These are phyloP conservation scores for Tachina lurida DNA, from an alignment of 2,888 invertebrate genomes.

Conservation along the genomic window DNA sequence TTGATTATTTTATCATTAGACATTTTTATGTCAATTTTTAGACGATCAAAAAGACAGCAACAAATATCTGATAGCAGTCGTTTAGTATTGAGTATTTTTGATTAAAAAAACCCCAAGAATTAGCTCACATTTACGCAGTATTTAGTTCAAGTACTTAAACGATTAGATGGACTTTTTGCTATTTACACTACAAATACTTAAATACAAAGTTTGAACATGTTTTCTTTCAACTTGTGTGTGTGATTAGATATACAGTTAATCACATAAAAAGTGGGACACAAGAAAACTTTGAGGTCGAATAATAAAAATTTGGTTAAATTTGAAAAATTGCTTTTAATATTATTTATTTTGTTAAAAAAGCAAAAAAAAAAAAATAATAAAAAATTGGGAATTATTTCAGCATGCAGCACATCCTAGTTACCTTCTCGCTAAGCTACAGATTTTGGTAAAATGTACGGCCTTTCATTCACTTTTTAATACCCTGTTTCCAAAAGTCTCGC, in stretches of 20 bases:
- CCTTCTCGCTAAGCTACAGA: too few species aligned
- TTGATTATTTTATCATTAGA: slow-evolving; percentile 6
- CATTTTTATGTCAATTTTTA: neutral
- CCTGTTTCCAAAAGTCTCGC: too few species aligned
- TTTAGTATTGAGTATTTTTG: neutral
- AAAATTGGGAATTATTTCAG: too few species aligned
- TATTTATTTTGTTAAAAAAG: too few species aligned
- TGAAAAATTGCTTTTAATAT: too few species aligned
- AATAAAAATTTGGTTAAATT: neutral
- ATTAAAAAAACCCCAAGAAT: neutral
- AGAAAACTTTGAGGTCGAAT: neutral
- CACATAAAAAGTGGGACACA: neutral
- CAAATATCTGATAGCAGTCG: neutral
- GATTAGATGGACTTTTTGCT: slow-evolving; percentile 12
- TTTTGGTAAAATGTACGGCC: too few species aligned
- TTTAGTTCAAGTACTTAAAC: neutral
- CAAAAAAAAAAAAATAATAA: too few species aligned
- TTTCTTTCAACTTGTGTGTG: neutral
- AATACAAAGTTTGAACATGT: neutral
- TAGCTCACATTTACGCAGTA: neutral
- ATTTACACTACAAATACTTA: neutral
- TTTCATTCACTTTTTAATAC: too few species aligned
- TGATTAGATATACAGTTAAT: neutral
- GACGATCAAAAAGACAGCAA: neutral
- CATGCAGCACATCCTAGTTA: too few species aligned